These are phyloP conservation scores for Festucalex cinctus DNA, from an alignment of 2,113 vertebrate species.

Conservation along the genomic window DNA sequence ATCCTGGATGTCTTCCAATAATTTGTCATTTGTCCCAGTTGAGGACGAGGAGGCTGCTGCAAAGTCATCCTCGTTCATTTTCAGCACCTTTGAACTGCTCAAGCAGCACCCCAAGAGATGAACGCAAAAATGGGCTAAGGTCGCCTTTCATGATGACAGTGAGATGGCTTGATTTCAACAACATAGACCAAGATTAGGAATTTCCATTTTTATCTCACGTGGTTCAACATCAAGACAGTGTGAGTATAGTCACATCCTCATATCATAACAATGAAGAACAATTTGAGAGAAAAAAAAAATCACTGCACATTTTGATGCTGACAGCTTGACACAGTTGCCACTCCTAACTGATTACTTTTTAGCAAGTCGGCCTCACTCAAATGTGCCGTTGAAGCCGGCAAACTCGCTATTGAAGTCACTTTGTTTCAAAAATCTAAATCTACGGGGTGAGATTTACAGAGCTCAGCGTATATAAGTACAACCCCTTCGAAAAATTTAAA, in stretches of 20 bases:
- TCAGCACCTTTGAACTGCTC: not conserved
- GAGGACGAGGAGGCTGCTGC: not conserved
- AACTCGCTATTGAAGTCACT: too few species aligned
- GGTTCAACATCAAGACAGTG: not conserved
- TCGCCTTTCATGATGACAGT: slow-evolving; percentile 53
- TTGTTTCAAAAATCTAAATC: too few species aligned
- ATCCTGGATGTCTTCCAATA: not conserved
- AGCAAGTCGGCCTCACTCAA: too few species aligned
- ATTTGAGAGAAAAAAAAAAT: too few species aligned
- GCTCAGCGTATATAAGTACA: too few species aligned
- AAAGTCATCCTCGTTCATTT: not conserved
- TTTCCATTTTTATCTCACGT: not conserved
- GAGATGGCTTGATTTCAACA: slow-evolving; percentile 21
- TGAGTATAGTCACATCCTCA: not conserved
- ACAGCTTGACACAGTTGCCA: too few species aligned
- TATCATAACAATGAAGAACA: too few species aligned
- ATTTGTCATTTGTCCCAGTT: not conserved
- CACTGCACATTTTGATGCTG: too few species aligned
- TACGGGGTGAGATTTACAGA: too few species aligned
- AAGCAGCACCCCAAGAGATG: slow-evolving; percentile 34
- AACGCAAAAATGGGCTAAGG: slow-evolving; percentile 26
- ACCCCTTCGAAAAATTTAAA: too few species aligned
- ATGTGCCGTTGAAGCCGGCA: too few species aligned
- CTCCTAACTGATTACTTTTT: too few species aligned
- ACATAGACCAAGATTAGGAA: not conserved